Base-by-base conservation (phyloP, 2,888 invertebrate genomes). In the Lymantria monacha region DNA sequence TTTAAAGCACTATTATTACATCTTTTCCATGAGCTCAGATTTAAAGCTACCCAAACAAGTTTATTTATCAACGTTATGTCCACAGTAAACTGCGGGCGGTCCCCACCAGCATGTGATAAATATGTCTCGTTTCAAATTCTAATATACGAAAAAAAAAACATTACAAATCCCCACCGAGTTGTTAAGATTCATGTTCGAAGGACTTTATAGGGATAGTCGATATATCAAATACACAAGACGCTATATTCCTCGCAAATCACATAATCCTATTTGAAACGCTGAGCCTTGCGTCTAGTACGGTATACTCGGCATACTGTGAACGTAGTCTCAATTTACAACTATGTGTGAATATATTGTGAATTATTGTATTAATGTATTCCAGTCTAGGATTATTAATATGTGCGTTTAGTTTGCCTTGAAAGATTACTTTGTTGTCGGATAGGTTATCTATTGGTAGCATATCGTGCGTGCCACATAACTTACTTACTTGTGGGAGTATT, bases 261-360 rank as follows among this genome's bases (percentile, higher is more conserved):
- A 48, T 64, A 64, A 66, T 62, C 63, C 59, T 57, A 64, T 64
- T 66, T 51, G 52, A 53, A 59, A 63, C 41, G 51, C 40, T 57
- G 46, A 57, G 56, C 53, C 45, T 42, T 50, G 51, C 50, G 30
- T 55, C 46, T 54, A 9, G 38, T 41, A 49, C 54, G 50, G 53
- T 49, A n/a, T n/a, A 45, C 45, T 44, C 48, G 44, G 45, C 55
- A 59, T 61, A 56, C 55, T 49, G 49, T 37, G 33, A 50, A 54
- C 47, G 48, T 45, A 12, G 22, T 44, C 40, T 44, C 51, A 42
- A 51, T 56, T 59, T 49, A 44, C 52, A 48, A 30, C 22, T 5
- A 15, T 8, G 37, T 41, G 13, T 44, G 40, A 40, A 40, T 49
- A 40, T n/a, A 22, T 22, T 22, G 22, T 41, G 31, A 33, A n/a